Evolutionary conservation across 2,888 invertebrate genomes (phyloP), one percentile per base, ranked within the genome.

Genomic region (Aethes cnicana): DNA sequence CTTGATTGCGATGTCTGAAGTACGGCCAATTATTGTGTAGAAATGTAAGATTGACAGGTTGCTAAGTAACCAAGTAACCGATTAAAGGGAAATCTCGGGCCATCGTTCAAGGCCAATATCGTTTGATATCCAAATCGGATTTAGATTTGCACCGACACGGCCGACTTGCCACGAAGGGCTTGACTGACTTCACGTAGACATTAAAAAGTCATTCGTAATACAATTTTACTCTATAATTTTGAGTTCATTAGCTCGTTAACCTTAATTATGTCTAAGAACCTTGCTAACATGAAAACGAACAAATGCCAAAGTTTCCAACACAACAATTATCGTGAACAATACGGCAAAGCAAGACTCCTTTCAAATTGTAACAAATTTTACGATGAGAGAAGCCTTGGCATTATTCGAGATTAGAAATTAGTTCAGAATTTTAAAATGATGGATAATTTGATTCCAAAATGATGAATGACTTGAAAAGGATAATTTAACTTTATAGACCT

Each of bases 311-410:
- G 21, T 57, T 61, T 57, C 62, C 56, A 56, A 59, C 60, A 60
- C 53, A 50, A 52, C 55, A 55, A 60, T 64, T 63, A 61, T 57
- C 47, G 46, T 57, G 30, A 55, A 63, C 57, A 63, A 62, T 57
- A 53, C 46, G 23, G 26, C 42, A 52, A 28, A 56, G 46, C 23
- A 37, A 43, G 37, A 43, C 46, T 53, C 53, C 32, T 53, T 57
- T 53, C 43, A 35, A 53, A 59, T 43, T 53, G 53, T 58, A 53
- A 48, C 47, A 44, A 43, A 33, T 55, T 60, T 64, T 63, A 64
- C 50, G 48, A 62, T 67, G 64, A 47, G 64, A 67, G 64, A 42
- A 53, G 48, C 67, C 68, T 66, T 66, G 63, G 35, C 41, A 48
- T 57, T 61, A 36, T 54, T 56, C 47, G 33, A 56, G 33, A 49